Evolutionary conservation across 2,113 vertebrate species (phyloP).

Genomic region (Zapornia atra): DNA sequence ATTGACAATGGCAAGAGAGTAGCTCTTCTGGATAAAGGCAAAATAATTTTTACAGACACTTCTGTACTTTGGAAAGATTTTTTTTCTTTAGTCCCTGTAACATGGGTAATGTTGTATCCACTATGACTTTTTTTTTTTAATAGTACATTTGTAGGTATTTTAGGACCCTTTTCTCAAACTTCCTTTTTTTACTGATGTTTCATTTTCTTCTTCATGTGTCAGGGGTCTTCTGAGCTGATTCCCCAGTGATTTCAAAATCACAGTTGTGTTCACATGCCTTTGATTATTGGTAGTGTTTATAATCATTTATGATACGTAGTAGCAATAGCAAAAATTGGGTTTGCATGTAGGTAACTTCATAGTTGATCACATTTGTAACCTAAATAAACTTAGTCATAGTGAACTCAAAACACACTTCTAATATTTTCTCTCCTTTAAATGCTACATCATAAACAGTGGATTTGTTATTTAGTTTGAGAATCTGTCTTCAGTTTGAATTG

Average conservation of each 20-base stretch:
- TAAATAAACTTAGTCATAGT: not conserved
- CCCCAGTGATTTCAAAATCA: not conserved
- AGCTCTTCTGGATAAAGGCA: not conserved
- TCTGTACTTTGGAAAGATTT: not conserved
- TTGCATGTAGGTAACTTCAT: not conserved
- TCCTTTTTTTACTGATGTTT: not conserved
- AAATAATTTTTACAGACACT: not conserved
- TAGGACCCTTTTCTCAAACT: not conserved
- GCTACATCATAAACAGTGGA: not conserved
- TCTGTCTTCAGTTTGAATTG: not conserved
- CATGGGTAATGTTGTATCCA: not conserved
- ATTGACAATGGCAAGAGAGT: not conserved
- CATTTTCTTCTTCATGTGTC: not conserved
- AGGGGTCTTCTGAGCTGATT: not conserved
- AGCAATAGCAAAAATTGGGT: not conserved
- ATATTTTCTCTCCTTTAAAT: not conserved
- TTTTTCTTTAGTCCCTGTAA: not conserved
- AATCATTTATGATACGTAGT: not conserved
- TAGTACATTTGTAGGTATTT: not conserved
- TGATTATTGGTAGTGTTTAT: not conserved
- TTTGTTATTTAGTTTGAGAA: not conserved
- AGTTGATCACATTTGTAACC: not conserved
- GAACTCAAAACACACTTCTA: not conserved
- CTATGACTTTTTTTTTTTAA: not conserved
- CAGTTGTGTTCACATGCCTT: not conserved